These are phyloP conservation scores for Raja brachyura DNA, from an alignment of 2,113 vertebrate species.

Conservation along the genomic window DNA sequence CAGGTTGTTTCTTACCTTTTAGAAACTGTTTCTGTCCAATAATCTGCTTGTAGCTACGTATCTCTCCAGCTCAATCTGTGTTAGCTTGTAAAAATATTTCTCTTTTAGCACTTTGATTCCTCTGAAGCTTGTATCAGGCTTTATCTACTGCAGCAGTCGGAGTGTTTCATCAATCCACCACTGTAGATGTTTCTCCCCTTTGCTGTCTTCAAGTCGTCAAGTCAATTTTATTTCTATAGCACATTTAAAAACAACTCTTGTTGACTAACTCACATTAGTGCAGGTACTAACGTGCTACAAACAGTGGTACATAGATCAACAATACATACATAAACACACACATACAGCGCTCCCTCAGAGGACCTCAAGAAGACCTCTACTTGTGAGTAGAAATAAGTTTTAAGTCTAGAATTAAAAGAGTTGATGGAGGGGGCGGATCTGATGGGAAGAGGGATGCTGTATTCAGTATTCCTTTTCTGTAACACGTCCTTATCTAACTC, in stretches of 20 bases:
- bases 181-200: not conserved
- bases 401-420: no score
- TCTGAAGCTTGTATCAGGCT: not conserved
- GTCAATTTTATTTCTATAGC: not conserved
- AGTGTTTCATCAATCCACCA: not conserved
- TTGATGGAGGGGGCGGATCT: no score
- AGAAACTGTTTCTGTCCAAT: not conserved
- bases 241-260: not conserved
- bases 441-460: not conserved
- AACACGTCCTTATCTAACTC: not conserved
- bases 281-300: no score
- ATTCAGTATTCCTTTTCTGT: not conserved
- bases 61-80: not conserved
- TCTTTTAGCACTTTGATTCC: not conserved
- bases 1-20: conserved; percentile 4
- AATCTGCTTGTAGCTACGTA: not conserved
- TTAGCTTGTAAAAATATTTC: not conserved
- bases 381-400: no score
- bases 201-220: not conserved
- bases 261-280: no score
- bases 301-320: no score
- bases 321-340: no score
- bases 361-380: no score
- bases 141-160: not conserved
- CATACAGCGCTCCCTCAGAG: no score